phyloP scores from a whole-genome alignment of 1,140 invertebrate genomes.

The Pantala flavescens region DNA sequence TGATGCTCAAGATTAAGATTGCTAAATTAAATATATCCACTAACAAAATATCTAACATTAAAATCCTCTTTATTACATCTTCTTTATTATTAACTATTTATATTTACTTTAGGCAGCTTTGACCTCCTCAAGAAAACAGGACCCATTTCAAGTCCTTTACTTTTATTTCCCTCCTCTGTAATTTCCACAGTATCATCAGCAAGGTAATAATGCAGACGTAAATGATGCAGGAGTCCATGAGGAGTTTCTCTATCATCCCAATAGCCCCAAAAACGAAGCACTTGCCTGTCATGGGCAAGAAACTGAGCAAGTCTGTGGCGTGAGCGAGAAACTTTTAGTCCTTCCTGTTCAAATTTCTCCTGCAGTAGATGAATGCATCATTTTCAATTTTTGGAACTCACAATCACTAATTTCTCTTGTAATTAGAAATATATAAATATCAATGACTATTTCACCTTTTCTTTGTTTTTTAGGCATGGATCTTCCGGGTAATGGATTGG shows the following conservation, averaged over 20 bases:
- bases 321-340: not conserved
- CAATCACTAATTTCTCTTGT: too few relatives aligned
- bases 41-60: too few relatives aligned
- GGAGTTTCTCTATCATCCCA: constrained; percentile 76
- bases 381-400: too few relatives aligned
- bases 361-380: not conserved
- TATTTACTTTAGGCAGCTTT: constrained; percentile 63
- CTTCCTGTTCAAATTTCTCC: not conserved
- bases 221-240: constrained; percentile 59
- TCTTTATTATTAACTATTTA: constrained; percentile 10
- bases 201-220: constrained; percentile 72
- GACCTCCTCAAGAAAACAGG: constrained; percentile 60
- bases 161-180: constrained; percentile 43
- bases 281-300: constrained; percentile 61
- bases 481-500: constrained; percentile 48
- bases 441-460: constrained; percentile 28
- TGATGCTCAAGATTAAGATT: too few relatives aligned
- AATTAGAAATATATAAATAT: too few relatives aligned
- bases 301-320: constrained; percentile 36
- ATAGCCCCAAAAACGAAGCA: constrained; percentile 74
- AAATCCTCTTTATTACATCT: too few relatives aligned
- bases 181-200: constrained; percentile 84
- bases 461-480: constrained; percentile 38
- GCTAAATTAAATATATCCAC: too few relatives aligned
- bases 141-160: constrained; percentile 57